Evolutionary conservation across 2,888 invertebrate species (phyloP).

Genomic region (Drosophila lacicola): DNA sequence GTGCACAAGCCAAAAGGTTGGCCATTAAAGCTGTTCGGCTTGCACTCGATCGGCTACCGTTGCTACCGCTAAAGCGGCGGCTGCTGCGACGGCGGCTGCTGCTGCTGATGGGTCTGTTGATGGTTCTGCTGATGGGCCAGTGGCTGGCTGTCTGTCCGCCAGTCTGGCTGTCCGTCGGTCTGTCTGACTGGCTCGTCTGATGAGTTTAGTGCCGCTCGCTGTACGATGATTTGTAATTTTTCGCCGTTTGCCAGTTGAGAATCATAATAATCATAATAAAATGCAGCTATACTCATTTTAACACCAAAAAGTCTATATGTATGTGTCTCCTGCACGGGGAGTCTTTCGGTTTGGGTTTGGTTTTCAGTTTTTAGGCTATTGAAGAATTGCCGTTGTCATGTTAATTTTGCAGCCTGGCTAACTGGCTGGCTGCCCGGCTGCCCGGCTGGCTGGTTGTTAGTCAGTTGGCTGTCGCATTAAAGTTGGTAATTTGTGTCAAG

Average conservation of each 20-base stretch:
- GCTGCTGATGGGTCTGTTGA: slow-evolving; percentile 16
- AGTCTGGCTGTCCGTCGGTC: background rate
- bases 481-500: slow-evolving; percentile 78
- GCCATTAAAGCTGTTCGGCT: slow-evolving; percentile 70
- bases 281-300: slow-evolving; percentile 81
- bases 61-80: slow-evolving; percentile 59
- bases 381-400: slow-evolving; percentile 76
- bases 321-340: slow-evolving; percentile 21
- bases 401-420: slow-evolving; percentile 57
- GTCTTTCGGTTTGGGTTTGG: slow-evolving; percentile 18
- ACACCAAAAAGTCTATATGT: slow-evolving; percentile 70
- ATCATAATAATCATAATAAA: slow-evolving; percentile 82
- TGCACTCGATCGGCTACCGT: slow-evolving; percentile 72
- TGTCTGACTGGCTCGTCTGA: slow-evolving; percentile 56
- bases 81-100: slow-evolving; percentile 28
- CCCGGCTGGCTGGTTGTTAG: slow-evolving; percentile 10
- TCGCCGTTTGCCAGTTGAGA: slow-evolving; percentile 62
- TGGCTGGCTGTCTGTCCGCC: slow-evolving; percentile 40
- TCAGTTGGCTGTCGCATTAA: slow-evolving; percentile 69
- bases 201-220: slow-evolving; percentile 73
- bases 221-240: slow-evolving; percentile 75
- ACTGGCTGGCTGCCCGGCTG: slow-evolving; percentile 1
- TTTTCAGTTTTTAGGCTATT: slow-evolving; percentile 37
- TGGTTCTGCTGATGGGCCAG: slow-evolving; percentile 34
- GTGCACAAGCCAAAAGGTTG: slow-evolving; percentile 40